Conservation (phyloP, 2,113 vertebrate species). For the Microcebus tavaratra region DNA sequence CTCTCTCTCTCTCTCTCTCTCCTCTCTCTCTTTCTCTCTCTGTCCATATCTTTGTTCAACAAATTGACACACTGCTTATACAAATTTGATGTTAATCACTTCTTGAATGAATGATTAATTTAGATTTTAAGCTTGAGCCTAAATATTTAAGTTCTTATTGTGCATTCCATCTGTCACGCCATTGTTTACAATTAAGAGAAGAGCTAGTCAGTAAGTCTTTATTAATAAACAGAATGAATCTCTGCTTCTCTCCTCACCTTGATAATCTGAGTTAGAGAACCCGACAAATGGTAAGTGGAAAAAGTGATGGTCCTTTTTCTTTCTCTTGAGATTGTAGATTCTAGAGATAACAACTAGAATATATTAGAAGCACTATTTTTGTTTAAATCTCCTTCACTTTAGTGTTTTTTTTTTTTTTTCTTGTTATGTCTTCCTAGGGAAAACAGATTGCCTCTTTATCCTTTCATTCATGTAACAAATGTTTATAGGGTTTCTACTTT, state of each 20-base stretch:
- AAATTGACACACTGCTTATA: background rate
- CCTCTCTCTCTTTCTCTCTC: background rate
- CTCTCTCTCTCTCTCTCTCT: too few relatives aligned
- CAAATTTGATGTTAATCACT: background rate
- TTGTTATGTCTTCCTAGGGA: background rate
- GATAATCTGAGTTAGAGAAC: background rate
- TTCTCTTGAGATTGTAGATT: background rate
- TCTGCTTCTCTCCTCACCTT: background rate
- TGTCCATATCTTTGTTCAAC: background rate
- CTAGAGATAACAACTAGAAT: background rate
- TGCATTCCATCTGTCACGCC: background rate
- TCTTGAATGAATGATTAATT: conserved; percentile 55
- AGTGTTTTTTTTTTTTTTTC: background rate
- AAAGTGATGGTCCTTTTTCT: background rate
- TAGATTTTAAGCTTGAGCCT: background rate
- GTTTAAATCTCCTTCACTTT: background rate
- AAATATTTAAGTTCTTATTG: conserved; percentile 37
- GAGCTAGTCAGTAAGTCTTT: background rate
- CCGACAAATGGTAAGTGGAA: background rate
- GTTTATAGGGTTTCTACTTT: background rate
- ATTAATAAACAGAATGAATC: background rate
- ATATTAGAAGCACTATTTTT: background rate
- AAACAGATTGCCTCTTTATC: background rate
- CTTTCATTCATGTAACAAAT: background rate
- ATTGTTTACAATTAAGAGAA: background rate